These are phyloP conservation scores for Plectrocnemia conspersa DNA, from an alignment of 1,140 invertebrate genomes.

Conservation along the genomic window DNA sequence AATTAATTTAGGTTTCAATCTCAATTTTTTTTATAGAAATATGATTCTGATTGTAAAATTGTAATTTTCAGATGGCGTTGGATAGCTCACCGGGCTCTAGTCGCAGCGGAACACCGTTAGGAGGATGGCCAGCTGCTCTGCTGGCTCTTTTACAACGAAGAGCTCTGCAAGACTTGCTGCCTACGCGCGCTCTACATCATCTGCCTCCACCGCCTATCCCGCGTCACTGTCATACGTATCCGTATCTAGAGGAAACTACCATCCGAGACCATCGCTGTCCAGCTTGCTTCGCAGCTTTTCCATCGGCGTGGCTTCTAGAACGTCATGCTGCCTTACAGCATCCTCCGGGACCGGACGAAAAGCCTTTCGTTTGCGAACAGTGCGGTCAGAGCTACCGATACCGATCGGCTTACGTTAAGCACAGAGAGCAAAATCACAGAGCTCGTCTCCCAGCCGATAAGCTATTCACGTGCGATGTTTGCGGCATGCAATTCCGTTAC, in stretches of 20 bases:
- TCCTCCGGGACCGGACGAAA: conserved; percentile 63
- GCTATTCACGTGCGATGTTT: conserved; percentile 83
- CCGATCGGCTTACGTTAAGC: conserved; percentile 80
- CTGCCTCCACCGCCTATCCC: conserved; percentile 43
- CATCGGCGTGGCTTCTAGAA: conserved; percentile 74
- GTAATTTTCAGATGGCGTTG: conserved; percentile 41
- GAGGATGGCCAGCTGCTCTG: conserved; percentile 47
- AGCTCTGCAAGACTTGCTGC: conserved; percentile 41
- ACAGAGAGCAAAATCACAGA: conserved; percentile 82
- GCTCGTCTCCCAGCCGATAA: conserved; percentile 81
- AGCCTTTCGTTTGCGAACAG: conserved; percentile 86
- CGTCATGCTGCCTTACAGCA: conserved; percentile 76
- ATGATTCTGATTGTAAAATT: no score
- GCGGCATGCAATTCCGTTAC: conserved; percentile 84
- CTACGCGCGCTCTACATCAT: conserved; percentile 46
- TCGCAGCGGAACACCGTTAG: conserved; percentile 53
- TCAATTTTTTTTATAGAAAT: no score
- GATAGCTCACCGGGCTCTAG: conserved; percentile 51
- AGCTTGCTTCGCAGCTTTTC: conserved; percentile 76
- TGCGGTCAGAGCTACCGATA: conserved; percentile 87
- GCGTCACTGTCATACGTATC: conserved; percentile 40
- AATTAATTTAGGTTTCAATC: no score
- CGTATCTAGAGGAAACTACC: conserved; percentile 18
- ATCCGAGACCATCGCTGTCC: conserved; percentile 62
- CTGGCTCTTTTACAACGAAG: conserved; percentile 51